Evolutionary conservation across 1,140 invertebrate species (phyloP), one percentile per base, ranked within the genome.

Genomic region (Saxidomus purpurata): DNA sequence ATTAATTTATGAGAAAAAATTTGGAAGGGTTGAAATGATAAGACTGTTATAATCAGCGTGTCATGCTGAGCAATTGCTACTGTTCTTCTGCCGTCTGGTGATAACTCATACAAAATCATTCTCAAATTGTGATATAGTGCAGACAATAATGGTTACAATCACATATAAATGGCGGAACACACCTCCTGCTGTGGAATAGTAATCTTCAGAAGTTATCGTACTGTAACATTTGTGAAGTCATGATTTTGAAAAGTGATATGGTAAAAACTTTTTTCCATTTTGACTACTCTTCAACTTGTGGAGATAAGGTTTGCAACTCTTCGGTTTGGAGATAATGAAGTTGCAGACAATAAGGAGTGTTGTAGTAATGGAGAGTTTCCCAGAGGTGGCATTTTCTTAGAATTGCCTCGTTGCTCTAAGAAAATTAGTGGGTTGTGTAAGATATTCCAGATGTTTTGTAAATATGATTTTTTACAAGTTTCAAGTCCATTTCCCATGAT

Each of bases 371-470:
- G 67, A 36, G 34, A 38, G 67, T 71, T 71, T 71, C 67, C 67
- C 67, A 71, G 67, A 36, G 67, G 67, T 71, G 67, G 67, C 34
- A 71, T 38, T 38, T 63, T 71, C 67, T 22, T 17, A 71, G 67
- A 71, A 71, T 31, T 71, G 36, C 67, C 38, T 71, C 1, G 36
- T 36, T 71, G 15, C 34, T 71, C 67, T 71, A 38, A 63, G 59
- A 71, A 71, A 71, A 71, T 71, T 36, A 71, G 3, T 34, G 22
- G n/a, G 67, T 71, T 71, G 67, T 40, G 22, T 71, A 49, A 79
- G 31, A 36, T 52, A 59, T 79, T 52, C 76, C 76, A 79, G 76
- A 79, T 79, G 76, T 79, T 77, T 79, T 31, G 76, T 79, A 79
- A 79, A 79, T 79, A 79, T 79, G 47, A 79, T 55, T 79, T 52